Evolutionary conservation across 1,140 invertebrate genomes (phyloP).

Genomic region (Anastrepha ludens): DNA sequence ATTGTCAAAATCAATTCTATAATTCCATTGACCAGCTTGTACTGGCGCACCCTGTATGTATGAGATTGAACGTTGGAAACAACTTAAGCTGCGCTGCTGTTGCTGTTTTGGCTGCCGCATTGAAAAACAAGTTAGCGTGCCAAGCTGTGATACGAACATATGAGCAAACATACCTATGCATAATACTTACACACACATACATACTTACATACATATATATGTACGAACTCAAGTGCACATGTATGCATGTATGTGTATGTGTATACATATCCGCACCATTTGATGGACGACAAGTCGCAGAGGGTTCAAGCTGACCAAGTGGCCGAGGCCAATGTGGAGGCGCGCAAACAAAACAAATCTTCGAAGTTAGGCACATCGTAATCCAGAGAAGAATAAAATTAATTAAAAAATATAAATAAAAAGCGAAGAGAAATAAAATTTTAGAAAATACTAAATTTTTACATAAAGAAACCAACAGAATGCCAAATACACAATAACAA

Average conservation of each 20-base stretch:
- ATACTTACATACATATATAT: constrained; percentile 16
- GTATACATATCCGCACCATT: constrained; percentile 23
- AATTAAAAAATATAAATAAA: constrained; percentile 33
- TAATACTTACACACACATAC: background rate
- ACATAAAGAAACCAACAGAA: constrained; percentile 8
- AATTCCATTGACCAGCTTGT: too few species aligned
- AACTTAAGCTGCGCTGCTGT: constrained; percentile 8
- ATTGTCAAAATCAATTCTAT: too few species aligned
- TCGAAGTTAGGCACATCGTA: background rate
- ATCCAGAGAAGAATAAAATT: constrained; percentile 4
- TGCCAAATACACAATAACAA: constrained; percentile 2
- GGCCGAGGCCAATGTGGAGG: constrained; percentile 37
- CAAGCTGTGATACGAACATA: constrained; percentile 14
- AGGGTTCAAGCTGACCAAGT: background rate
- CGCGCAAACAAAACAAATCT: background rate
- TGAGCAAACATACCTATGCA: background rate
- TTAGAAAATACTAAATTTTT: constrained; percentile 2
- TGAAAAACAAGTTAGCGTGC: constrained; percentile 44
- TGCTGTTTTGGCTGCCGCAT: background rate
- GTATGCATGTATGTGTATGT: background rate
- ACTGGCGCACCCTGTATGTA: background rate
- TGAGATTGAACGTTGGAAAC: constrained; percentile 14
- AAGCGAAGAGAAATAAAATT: background rate
- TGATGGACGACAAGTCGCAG: constrained; percentile 9
- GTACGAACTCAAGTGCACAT: background rate